phyloP scores from a whole-genome alignment of 2,113 vertebrate species.

The Heterotis niloticus region DNA sequence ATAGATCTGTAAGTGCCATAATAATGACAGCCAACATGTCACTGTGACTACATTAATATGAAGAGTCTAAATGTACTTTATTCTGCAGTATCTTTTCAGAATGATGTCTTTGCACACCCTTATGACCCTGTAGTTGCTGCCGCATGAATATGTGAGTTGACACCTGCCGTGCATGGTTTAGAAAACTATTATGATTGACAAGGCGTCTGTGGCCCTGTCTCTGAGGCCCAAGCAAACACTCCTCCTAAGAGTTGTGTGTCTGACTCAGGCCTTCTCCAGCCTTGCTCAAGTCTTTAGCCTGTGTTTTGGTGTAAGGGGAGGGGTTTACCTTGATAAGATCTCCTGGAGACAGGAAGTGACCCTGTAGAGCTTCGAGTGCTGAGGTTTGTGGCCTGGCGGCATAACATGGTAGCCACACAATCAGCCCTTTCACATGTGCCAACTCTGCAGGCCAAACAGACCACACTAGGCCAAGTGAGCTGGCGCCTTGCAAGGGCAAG shows the following conservation, averaged over 20 bases:
- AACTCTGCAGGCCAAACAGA: background rate
- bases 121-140: too few species aligned
- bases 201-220: background rate
- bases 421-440: constrained; percentile 10
- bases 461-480: background rate
- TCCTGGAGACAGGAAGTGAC: constrained; percentile 15
- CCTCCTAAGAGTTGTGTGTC: background rate
- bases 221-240: background rate
- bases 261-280: background rate
- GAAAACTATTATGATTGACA: background rate
- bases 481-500: background rate
- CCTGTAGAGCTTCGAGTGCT: background rate
- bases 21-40: too few species aligned
- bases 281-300: too few species aligned
- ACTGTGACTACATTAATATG: too few species aligned
- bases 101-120: too few species aligned
- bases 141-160: too few species aligned
- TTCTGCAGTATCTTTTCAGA: too few species aligned
- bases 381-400: background rate
- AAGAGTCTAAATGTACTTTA: too few species aligned
- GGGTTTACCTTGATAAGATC: background rate
- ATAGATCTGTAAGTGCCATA: too few species aligned
- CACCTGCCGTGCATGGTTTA: too few species aligned
- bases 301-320: background rate
- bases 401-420: background rate